Conservation (phyloP, 2,113 vertebrate genomes). For the Grus americana region DNA sequence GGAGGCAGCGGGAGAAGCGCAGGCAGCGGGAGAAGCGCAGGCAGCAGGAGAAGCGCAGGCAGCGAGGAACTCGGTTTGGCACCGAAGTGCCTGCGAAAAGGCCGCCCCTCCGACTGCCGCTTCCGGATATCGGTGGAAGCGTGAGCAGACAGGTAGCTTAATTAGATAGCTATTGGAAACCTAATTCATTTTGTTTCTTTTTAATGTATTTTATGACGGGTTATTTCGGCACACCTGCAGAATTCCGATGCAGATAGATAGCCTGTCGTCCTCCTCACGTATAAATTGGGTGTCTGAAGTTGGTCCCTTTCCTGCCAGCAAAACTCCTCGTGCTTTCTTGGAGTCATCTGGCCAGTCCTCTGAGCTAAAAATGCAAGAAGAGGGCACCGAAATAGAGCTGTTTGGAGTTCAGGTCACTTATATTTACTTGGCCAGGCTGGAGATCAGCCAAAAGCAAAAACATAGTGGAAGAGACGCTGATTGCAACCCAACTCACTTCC, state of each 20-base stretch:
- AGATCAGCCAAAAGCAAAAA: background rate
- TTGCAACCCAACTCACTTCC: background rate
- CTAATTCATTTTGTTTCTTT: background rate
- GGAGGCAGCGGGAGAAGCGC: background rate
- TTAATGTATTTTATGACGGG: background rate
- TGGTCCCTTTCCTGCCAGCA: constrained; percentile 15
- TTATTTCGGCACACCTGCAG: background rate
- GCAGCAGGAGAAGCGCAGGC: background rate
- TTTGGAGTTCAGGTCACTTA: background rate
- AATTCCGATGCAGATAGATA: background rate
- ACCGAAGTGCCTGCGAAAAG: background rate
- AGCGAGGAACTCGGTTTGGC: background rate
- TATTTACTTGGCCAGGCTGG: constrained; percentile 1
- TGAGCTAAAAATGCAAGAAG: background rate
- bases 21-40: background rate
- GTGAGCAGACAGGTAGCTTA: background rate
- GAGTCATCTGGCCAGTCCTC: background rate
- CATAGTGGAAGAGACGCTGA: background rate
- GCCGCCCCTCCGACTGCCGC: background rate
- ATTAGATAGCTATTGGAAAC: background rate
- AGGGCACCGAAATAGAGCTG: background rate
- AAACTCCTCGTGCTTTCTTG: background rate
- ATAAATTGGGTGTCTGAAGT: background rate
- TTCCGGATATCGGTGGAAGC: background rate
- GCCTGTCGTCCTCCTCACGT: background rate